These are phyloP conservation scores for Rhaphigaster nebulosa DNA, from an alignment of 2,888 invertebrate genomes.

Conservation along the genomic window DNA sequence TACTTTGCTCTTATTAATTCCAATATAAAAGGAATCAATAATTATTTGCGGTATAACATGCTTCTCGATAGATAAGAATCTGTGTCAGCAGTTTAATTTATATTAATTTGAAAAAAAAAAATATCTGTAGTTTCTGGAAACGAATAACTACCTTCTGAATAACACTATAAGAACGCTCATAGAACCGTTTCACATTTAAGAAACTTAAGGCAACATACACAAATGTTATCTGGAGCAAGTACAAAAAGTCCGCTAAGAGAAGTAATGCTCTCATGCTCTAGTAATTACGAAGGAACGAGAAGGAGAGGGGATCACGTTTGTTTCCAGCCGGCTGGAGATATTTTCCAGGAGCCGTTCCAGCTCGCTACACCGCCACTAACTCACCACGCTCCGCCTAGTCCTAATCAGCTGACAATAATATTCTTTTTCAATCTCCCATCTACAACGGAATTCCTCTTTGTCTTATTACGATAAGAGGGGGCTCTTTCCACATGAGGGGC, in stretches of 20 bases:
- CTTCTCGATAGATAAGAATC: too few species aligned
- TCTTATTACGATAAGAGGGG: constrained; percentile 16
- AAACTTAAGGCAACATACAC: background rate
- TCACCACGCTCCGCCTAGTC: constrained; percentile 41
- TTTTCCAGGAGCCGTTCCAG: constrained; percentile 43
- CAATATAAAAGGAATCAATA: too few species aligned
- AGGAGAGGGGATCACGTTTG: background rate
- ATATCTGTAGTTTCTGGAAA: too few species aligned
- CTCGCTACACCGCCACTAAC: constrained; percentile 42
- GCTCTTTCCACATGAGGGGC: background rate
- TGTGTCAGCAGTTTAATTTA: too few species aligned
- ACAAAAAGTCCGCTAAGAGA: background rate
- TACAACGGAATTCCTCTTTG: constrained; percentile 46
- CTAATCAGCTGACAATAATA: constrained; percentile 50
- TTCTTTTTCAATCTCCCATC: constrained; percentile 45
- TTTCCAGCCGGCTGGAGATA: constrained; percentile 42
- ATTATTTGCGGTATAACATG: too few species aligned
- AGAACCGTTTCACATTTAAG: background rate
- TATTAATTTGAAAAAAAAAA: too few species aligned
- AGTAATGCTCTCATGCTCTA: constrained; percentile 38
- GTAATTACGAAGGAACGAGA: constrained; percentile 46
- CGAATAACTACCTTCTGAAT: too few species aligned
- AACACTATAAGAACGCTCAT: too few species aligned
- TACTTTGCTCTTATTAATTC: too few species aligned
- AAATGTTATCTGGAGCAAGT: background rate